Evolutionary conservation across 2,113 vertebrate species (phyloP).

Genomic region (Balaeniceps rex): DNA sequence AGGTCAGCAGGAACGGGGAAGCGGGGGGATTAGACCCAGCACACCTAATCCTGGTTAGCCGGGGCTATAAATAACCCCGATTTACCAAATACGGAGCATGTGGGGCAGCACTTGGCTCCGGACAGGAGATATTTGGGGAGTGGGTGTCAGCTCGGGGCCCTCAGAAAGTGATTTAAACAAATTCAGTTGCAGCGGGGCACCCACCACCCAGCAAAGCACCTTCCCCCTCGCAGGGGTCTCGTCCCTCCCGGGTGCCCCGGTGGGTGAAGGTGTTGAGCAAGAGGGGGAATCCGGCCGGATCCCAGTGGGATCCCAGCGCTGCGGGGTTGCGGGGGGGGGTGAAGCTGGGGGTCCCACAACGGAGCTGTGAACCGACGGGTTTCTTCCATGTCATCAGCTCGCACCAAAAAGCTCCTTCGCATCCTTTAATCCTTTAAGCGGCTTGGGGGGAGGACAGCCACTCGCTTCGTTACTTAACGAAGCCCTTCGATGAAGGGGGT

Average conservation of each 20-base stretch:
- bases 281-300: background rate
- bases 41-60: conserved; percentile 38
- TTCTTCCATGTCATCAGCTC: background rate
- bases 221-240: accelerated
- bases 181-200: background rate
- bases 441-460: background rate
- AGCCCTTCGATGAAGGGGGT: background rate
- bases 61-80: conserved; percentile 38
- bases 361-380: background rate
- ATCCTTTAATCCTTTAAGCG: conserved; percentile 32
- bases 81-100: background rate
- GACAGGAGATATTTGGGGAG: background rate
- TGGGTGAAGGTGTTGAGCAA: background rate
- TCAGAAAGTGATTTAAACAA: background rate
- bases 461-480: background rate
- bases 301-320: background rate
- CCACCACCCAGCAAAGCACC: accelerated
- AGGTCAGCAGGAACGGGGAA: conserved; percentile 19
- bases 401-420: background rate
- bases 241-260: accelerated
- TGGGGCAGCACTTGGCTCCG: background rate
- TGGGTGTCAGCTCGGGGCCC: background rate
- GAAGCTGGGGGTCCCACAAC: background rate
- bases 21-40: conserved; percentile 29
- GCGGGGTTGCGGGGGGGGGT: background rate